Evolutionary conservation across 2,888 invertebrate genomes (phyloP), one percentile per base, ranked within the genome.

Genomic region (Hypomecis atomaria): DNA sequence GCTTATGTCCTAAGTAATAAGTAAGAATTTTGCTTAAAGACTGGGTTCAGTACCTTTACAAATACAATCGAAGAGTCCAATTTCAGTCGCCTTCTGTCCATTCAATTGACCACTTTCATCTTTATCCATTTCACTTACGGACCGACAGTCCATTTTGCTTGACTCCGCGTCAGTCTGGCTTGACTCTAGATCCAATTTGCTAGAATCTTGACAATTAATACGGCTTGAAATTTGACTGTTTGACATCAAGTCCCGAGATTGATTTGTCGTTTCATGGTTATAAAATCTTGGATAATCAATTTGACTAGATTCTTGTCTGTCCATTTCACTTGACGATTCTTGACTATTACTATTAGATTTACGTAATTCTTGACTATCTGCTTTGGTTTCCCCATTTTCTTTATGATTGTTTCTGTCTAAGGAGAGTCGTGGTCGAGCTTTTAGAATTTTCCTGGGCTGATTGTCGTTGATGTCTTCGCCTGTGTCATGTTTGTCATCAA

Each of bases 31-130:
- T 23, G 23, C 3, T 23, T 23, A n/a, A n/a, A n/a, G n/a, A n/a
- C n/a, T n/a, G n/a, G 23, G 23, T 37, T 11, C 9, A 34, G 11
- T 57, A 62, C 56, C 58, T 55, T 60, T 55, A 45, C 63, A 63
- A 40, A 43, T 42, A 3, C 54, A 65, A 40, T 49, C 13, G 9
- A 11, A 42, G 0, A 43, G 47, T 9, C 13, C 45, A 1, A 57
- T 40, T 4, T 40, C 23, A 40, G 33, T n/a, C 13, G 23, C 52
- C 8, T 40, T 23, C 33, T 33, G 33, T 33, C 5, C 11, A 33
- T 40, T 40, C 23, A 13, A 6, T 37, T 37, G 49, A 7, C 6
- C 5, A 38, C 13, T 5, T 8, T 49, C n/a, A 7, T 36, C 48
- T 6, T 6, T 34, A 37, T 50, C 50, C 2, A 5, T 38, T 9